Evolutionary conservation across 2,888 invertebrate species (phyloP).

Genomic region (Polyommatus icarus): DNA sequence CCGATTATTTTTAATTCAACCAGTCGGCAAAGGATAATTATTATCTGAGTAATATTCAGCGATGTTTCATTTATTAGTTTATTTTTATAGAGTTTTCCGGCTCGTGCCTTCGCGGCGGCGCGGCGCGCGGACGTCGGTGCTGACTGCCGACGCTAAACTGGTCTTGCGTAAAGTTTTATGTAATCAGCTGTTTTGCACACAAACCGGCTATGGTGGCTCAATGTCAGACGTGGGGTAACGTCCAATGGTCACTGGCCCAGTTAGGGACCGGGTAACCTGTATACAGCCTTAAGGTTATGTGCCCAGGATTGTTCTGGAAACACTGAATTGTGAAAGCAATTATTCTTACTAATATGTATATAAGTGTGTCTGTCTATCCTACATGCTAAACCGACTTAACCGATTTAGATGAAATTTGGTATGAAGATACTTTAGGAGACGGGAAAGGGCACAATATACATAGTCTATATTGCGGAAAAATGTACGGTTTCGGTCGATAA

Average conservation of each 20-base stretch:
- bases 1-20: neutral
- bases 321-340: neutral
- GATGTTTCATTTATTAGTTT: neutral
- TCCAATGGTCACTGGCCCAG: constrained; percentile 15
- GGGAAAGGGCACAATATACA: no score
- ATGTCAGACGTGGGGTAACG: constrained; percentile 43
- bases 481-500: neutral
- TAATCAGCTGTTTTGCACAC: constrained; percentile 59
- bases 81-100: neutral
- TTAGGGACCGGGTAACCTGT: neutral
- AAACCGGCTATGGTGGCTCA: constrained; percentile 50
- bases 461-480: neutral
- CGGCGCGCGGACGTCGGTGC: neutral
- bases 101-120: neutral
- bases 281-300: constrained; percentile 9
- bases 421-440: no score
- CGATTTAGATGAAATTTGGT: no score
- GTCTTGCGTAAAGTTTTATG: constrained; percentile 70
- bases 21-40: neutral
- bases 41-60: neutral
- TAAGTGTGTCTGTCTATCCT: no score
- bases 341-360: neutral
- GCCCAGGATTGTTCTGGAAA: neutral
- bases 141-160: constrained; percentile 33
- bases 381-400: no score